These are phyloP conservation scores for Columbina picui DNA, from an alignment of 2,113 vertebrate genomes.

Conservation along the genomic window DNA sequence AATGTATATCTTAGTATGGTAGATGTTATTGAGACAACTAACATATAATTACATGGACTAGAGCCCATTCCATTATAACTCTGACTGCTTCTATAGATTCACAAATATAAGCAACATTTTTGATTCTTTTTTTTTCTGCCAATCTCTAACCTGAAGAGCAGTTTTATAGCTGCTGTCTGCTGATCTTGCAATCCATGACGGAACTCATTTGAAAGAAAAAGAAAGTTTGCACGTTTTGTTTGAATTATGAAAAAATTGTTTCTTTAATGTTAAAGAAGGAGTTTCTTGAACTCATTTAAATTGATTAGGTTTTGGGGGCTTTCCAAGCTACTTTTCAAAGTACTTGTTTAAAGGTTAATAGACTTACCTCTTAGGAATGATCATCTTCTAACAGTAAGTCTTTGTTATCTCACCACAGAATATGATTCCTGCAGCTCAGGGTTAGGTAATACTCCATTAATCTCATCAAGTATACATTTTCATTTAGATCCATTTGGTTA, in stretches of 20 bases:
- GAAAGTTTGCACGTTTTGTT: background rate
- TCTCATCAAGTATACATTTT: background rate
- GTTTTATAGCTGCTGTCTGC: background rate
- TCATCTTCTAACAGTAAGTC: background rate
- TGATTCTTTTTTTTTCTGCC: background rate
- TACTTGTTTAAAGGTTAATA: background rate
- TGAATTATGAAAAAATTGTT: background rate
- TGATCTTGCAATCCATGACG: background rate
- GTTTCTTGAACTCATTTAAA: background rate
- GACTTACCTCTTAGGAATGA: background rate
- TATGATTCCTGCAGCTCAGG: background rate
- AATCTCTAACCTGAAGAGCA: background rate
- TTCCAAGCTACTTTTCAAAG: background rate
- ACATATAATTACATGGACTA: background rate
- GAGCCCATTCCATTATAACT: background rate
- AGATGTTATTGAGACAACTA: background rate
- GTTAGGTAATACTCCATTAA: background rate
- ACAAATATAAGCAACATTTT: background rate
- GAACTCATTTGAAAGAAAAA: background rate
- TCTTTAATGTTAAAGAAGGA: background rate
- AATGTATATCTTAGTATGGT: background rate
- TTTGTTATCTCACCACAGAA: background rate
- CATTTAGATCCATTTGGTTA: background rate
- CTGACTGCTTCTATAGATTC: background rate
- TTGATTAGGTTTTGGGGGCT: background rate